Percentiles rank a stretch among this genome's conserved stretches.
phyloP scores from a whole-genome alignment of 2,888 invertebrate species.

The Drosophila atroscutellata region DNA sequence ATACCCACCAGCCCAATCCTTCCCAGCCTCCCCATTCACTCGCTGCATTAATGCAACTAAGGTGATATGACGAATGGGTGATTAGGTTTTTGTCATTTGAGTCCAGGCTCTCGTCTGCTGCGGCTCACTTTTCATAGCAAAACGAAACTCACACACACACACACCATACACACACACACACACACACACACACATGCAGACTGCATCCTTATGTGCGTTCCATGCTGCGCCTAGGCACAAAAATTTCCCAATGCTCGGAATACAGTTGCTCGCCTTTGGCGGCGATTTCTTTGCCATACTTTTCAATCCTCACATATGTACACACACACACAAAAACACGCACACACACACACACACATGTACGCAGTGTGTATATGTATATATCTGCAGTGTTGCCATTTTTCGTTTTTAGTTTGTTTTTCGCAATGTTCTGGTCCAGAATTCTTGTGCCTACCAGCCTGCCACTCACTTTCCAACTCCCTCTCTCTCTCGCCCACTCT shows the following conservation, averaged over 20 bases:
- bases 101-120: background rate
- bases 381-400: constrained; percentile 52
- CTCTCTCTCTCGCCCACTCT: background rate
- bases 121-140: constrained; percentile 44
- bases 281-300: constrained; percentile 75
- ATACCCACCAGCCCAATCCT: background rate
- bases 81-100: constrained; percentile 72
- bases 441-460: constrained; percentile 3
- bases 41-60: constrained; percentile 71
- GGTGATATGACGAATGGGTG: constrained; percentile 80
- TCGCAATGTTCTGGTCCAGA: constrained; percentile 28
- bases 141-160: background rate
- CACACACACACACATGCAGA: background rate
- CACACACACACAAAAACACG: constrained; percentile 9
- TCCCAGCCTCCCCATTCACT: background rate
- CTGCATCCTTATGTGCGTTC: constrained; percentile 26
- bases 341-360: constrained; percentile 5
- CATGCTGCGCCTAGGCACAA: constrained; percentile 31
- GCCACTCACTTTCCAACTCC: constrained; percentile 2
- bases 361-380: constrained; percentile 1
- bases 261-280: constrained; percentile 62
- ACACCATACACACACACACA: background rate
- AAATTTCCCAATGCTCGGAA: constrained; percentile 55
- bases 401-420: constrained; percentile 71
- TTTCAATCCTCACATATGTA: constrained; percentile 52